Evolutionary conservation across 2,797 vertebrate species (phyloP).

Genomic region (Coccyzus lansbergi): DNA sequence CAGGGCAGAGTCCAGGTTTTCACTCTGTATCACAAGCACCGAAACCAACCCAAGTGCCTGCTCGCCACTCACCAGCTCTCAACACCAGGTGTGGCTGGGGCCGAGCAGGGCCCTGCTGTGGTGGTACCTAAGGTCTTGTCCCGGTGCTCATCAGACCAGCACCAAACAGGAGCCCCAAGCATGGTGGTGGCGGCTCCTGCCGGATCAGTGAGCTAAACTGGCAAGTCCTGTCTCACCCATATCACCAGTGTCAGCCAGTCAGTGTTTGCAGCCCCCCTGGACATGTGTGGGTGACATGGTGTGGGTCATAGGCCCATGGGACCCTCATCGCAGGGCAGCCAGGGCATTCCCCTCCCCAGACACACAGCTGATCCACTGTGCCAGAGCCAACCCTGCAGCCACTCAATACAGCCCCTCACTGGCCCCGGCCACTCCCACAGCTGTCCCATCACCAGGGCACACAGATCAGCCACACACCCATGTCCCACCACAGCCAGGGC

Average conservation of each 20-base stretch:
- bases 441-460: accelerated
- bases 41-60: not conserved
- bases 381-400: not conserved
- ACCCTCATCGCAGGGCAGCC: not conserved
- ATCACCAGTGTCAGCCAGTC: not conserved
- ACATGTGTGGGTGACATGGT: accelerated
- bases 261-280: accelerated
- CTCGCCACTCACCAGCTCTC: accelerated
- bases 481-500: accelerated
- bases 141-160: accelerated
- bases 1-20: constrained; percentile 41
- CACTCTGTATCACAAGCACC: not conserved
- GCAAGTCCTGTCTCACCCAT: accelerated
- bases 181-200: not conserved
- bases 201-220: not conserved
- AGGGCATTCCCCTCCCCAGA: not conserved
- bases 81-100: accelerated
- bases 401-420: not conserved
- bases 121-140: accelerated
- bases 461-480: not conserved
- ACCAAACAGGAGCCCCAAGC: not conserved
- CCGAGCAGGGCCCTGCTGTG: not conserved
- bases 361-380: accelerated
- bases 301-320: not conserved
- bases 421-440: not conserved